These are phyloP conservation scores for Pelodiscus sinensis DNA, from an alignment of 2,113 vertebrate genomes.

Conservation along the genomic window DNA sequence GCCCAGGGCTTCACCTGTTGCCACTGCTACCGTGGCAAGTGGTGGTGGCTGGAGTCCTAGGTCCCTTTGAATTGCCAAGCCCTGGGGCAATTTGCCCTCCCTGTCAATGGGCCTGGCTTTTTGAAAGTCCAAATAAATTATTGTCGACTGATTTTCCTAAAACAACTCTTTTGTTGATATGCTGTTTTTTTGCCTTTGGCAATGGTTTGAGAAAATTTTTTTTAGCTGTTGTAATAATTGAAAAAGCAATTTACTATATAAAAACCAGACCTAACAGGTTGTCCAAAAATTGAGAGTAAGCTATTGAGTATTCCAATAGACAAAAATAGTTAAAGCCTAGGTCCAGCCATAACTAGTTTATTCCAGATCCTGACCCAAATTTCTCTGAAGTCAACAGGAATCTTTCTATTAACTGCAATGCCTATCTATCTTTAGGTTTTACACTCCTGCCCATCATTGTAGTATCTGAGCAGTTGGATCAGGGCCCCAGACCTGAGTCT, in stretches of 20 bases:
- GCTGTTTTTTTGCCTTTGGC: neutral
- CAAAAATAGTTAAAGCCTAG: neutral
- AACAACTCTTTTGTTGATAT: neutral
- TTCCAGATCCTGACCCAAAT: neutral
- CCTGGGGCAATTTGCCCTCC: too few species aligned
- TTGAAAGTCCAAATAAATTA: neutral
- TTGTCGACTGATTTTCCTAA: neutral
- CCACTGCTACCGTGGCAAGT: too few species aligned
- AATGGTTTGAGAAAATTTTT: neutral
- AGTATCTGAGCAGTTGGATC: neutral
- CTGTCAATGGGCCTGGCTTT: neutral
- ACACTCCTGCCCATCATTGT: neutral
- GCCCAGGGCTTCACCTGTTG: too few species aligned
- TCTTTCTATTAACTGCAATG: neutral
- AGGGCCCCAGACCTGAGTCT: neutral
- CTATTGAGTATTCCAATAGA: neutral
- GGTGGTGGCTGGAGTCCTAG: too few species aligned
- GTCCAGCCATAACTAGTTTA: neutral
- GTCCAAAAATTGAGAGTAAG: neutral
- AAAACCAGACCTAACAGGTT: neutral
- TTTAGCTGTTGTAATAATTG: neutral
- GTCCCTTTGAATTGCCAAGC: too few species aligned
- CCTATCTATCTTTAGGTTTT: neutral
- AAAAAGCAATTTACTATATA: neutral
- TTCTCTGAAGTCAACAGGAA: neutral